A percentile compares a stretch with the other conserved stretches of the same genome.
Evolutionary conservation across 1,140 invertebrate species (phyloP).

Genomic region (Aphidius ervi): DNA sequence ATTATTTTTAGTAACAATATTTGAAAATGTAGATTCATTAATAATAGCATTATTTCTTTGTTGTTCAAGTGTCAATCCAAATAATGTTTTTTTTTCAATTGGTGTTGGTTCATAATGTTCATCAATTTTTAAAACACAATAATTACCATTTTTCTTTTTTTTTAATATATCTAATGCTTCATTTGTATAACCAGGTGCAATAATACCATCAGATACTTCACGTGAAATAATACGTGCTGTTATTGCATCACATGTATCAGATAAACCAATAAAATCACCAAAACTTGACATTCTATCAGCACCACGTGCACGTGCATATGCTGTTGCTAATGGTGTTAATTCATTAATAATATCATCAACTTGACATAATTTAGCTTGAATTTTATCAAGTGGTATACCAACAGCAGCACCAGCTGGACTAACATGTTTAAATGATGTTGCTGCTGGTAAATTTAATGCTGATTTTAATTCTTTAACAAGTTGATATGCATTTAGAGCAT

Average conservation of each 20-base stretch:
- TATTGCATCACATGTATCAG: constrained; percentile 82
- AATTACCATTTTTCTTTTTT: constrained; percentile 93
- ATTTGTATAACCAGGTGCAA: constrained; percentile 84
- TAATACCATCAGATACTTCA: constrained; percentile 94
- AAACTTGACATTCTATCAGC: constrained; percentile 99
- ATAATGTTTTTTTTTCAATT: constrained; percentile 83
- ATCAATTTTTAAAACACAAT: constrained; percentile 94
- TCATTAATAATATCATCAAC: constrained; percentile 77
- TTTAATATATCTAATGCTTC: constrained; percentile 85
- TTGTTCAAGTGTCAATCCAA: constrained; percentile 89
- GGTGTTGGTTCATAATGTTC: constrained; percentile 74
- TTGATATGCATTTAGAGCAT: constrained; percentile 97
- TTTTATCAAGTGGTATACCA: constrained; percentile 68
- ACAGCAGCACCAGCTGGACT: constrained; percentile 95
- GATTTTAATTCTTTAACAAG: constrained; percentile 83
- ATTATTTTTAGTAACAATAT: constrained; percentile 74
- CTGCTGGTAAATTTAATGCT: constrained; percentile 80
- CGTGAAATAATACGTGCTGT: constrained; percentile 74
- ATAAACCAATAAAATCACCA: constrained; percentile 95
- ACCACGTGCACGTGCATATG: constrained; percentile 93
- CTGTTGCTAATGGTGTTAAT: constrained; percentile 83
- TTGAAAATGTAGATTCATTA: constrained; percentile 72
- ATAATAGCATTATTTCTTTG: constrained; percentile 87
- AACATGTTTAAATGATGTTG: constrained; percentile 97
- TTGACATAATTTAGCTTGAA: constrained; percentile 86